Base-by-base conservation (phyloP, 2,888 invertebrate genomes). In the Sceliomorpha sp. region DNA sequence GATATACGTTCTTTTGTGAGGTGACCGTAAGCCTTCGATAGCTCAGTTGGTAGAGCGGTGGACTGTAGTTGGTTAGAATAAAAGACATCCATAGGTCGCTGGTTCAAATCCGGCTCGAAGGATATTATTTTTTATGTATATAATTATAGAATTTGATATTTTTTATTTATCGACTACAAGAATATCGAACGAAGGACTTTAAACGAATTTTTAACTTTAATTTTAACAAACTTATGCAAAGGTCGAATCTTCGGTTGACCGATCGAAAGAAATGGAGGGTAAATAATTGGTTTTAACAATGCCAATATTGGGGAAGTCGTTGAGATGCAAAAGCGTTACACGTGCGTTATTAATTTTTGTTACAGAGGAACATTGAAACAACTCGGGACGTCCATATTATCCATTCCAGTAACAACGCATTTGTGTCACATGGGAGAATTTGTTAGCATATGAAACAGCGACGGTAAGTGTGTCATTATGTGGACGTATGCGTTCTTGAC, bases 11-110 rank as follows among this genome's bases (percentile, higher is more conserved):
- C n/a, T n/a, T n/a, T n/a, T n/a, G n/a, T n/a, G n/a, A n/a, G n/a
- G n/a, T n/a, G n/a, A n/a, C n/a, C n/a, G n/a, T n/a, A n/a, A n/a
- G 17, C 86, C 86, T 86, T 86, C 86, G 86, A 86, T 86, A 86
- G 86, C 85, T 86, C 86, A 86, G 86, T 86, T 86, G 86, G 86
- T 86, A 86, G 86, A 86, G 86, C 86, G 86, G 86, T 86, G 86
- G 86, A 86, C 86, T 86, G 86, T 86, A 86, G 86, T 86, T 75
- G 86, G 82, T 4, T 4, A 20, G 5, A 5, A 20, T 20, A 20
- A 56, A 17, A 71, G 81, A 75, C 32, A 84, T 85, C 83, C 83
- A 84, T 85, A 85, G 84, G 84, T 85, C 84, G 84, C 84, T 85
- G 83, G 84, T 84, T 85, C 84, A 79, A 85, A 84, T 84, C 85